These are phyloP conservation scores for Amitus sp. DNA, from an alignment of 2,888 invertebrate species.

Conservation along the genomic window DNA sequence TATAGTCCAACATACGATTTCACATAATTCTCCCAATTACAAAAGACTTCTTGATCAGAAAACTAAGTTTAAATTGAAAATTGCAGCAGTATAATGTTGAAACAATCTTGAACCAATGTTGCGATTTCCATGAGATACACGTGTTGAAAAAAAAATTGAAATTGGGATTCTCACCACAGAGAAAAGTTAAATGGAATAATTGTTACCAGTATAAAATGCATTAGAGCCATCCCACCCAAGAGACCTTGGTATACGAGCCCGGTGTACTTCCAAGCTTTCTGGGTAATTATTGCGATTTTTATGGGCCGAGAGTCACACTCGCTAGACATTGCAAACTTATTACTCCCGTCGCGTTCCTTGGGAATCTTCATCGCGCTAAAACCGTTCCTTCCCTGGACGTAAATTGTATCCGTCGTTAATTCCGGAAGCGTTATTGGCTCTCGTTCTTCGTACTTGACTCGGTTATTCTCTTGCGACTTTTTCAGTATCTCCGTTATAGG, in stretches of 20 bases:
- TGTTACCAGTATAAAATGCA: slow-evolving; percentile 59
- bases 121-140: too few relatives aligned
- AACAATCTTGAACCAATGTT: too few relatives aligned
- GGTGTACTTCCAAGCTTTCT: slow-evolving; percentile 52
- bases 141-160: too few relatives aligned
- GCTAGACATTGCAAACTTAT: slow-evolving; percentile 29
- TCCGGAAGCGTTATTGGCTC: slow-evolving; percentile 51
- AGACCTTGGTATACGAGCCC: slow-evolving; percentile 60
- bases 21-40: too few relatives aligned
- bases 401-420: slow-evolving; percentile 57
- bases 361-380: slow-evolving; percentile 57
- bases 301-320: slow-evolving; percentile 47
- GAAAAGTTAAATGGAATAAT: neutral
- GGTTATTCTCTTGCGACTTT: slow-evolving; percentile 50
- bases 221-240: slow-evolving; percentile 59
- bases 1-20: too few relatives aligned
- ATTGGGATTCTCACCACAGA: too few relatives aligned
- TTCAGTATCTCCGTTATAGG: slow-evolving; percentile 59
- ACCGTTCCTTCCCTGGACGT: slow-evolving; percentile 59
- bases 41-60: too few relatives aligned
- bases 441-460: slow-evolving; percentile 51
- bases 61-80: neutral
- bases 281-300: slow-evolving; percentile 56
- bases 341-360: slow-evolving; percentile 29
- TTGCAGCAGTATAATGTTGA: neutral